Evolutionary conservation across 2,888 invertebrate species (phyloP).

Genomic region (Lasioglossum calceatum): DNA sequence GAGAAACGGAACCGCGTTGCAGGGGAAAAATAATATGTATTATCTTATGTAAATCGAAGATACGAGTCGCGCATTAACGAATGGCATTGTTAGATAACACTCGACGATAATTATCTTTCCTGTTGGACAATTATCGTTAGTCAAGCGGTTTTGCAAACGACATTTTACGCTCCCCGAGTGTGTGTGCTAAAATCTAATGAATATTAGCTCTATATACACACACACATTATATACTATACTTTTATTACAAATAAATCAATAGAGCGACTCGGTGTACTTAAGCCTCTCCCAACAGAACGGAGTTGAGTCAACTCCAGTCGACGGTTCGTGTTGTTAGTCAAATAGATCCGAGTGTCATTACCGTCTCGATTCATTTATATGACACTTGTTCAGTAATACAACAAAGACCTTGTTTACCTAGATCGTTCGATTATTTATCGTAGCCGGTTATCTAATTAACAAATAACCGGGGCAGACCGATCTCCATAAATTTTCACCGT

Average conservation of each 20-base stretch:
- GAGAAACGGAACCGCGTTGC: not conserved
- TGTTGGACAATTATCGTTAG: not conserved
- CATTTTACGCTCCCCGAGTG: not conserved
- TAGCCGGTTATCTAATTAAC: slow-evolving; percentile 18
- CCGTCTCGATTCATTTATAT: slow-evolving; percentile 36
- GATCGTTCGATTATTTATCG: slow-evolving; percentile 29
- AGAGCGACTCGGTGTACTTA: slow-evolving; percentile 10
- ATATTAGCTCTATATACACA: slow-evolving; percentile 6
- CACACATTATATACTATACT: not conserved
- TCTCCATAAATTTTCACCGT: not conserved
- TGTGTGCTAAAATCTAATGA: slow-evolving; percentile 5
- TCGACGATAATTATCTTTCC: slow-evolving; percentile 9
- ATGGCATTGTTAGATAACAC: slow-evolving; percentile 1
- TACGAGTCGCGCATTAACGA: not conserved
- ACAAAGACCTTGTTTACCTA: slow-evolving; percentile 14
- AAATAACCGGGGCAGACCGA: slow-evolving; percentile 7
- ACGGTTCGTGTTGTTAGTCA: slow-evolving; percentile 39
- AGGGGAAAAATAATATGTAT: not conserved
- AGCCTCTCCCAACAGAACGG: slow-evolving; percentile 33
- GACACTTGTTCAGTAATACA: slow-evolving; percentile 29
- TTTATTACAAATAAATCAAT: slow-evolving; percentile 29
- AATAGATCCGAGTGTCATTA: slow-evolving; percentile 39
- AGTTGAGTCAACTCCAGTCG: slow-evolving; percentile 34
- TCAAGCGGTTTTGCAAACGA: slow-evolving; percentile 2
- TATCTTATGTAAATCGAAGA: slow-evolving; percentile 15